phyloP scores from a whole-genome alignment of 64 coral and sea anemone genomes.

The Pocillopora damicornis region DNA sequence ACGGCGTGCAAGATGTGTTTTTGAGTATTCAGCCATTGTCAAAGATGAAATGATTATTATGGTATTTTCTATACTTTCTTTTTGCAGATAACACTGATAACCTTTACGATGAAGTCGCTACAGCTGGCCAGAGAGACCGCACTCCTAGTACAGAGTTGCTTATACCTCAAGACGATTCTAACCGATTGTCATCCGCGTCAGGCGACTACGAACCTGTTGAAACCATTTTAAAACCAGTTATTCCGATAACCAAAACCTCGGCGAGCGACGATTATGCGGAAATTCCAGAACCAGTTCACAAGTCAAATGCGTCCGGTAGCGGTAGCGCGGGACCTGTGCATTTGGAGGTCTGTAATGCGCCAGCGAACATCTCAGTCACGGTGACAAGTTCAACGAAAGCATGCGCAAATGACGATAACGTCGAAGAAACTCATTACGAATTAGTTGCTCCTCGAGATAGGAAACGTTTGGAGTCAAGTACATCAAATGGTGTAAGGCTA shows the following conservation, averaged over 20 bases:
- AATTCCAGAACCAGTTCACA: background rate
- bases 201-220: constrained; percentile 32
- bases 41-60: background rate
- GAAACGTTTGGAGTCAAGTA: background rate
- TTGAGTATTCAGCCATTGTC: background rate
- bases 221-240: background rate
- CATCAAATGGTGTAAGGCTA: background rate
- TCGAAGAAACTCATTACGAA: constrained; percentile 17
- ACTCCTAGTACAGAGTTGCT: background rate
- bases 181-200: constrained; percentile 6
- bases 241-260: background rate
- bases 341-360: background rate
- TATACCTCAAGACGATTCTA: background rate
- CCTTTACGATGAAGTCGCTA: constrained; percentile 26
- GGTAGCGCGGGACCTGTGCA: background rate
- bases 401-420: background rate
- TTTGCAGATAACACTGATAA: background rate
- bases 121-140: background rate
- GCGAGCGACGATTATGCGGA: background rate
- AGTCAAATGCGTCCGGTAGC: background rate
- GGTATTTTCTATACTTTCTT: background rate
- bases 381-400: background rate
- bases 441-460: background rate
- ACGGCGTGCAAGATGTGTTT: too few relatives aligned
- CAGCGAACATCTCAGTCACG: background rate